Evolutionary conservation across 2,888 invertebrate genomes (phyloP), one percentile per base, ranked within the genome.

Genomic region (Bhutanitis thaidina): DNA sequence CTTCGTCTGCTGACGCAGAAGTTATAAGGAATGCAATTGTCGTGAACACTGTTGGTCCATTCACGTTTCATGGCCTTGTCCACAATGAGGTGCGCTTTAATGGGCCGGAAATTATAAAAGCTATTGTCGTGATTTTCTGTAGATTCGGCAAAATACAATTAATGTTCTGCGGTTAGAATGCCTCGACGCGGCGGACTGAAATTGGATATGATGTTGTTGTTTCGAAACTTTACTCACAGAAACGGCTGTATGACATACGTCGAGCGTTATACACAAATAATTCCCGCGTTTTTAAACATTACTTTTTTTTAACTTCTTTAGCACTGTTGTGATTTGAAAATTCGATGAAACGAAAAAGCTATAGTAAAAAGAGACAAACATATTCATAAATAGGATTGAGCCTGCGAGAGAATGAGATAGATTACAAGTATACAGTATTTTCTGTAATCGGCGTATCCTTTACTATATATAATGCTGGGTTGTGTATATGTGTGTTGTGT

Each of bases 51-150:
- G 57, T 52, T 50, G 59, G 71, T 63, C 78, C 81, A 68, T 78
- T 84, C 84, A 72, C 77, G 70, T 67, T 65, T 55, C 55, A 54
- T 65, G 83, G 73, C 87, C 87, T 87, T 87, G 87, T 68, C 58
- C 61, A 64, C 68, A 73, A 65, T 69, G 69, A 79, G 71, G 69
- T 74, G 71, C 62, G 76, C 68, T 72, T 77, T 80, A 81, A 77
- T 77, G 78, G 77, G 72, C 79, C 82, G 84, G 85, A 86, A 83
- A 87, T 81, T 80, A 74, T 76, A 72, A 75, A 65, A 70, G 67
- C 61, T 74, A 74, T 77, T 77, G 77, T 77, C 71, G 68, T 73
- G 60, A 62, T 59, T 65, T 59, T 63, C 61, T 71, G 60, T 49
- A 49, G 65, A 73, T 74, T 77, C 60, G 64, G 64, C 60, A 61